Base-by-base conservation (phyloP, 1,140 invertebrate genomes). In the Gerris buenoi region DNA sequence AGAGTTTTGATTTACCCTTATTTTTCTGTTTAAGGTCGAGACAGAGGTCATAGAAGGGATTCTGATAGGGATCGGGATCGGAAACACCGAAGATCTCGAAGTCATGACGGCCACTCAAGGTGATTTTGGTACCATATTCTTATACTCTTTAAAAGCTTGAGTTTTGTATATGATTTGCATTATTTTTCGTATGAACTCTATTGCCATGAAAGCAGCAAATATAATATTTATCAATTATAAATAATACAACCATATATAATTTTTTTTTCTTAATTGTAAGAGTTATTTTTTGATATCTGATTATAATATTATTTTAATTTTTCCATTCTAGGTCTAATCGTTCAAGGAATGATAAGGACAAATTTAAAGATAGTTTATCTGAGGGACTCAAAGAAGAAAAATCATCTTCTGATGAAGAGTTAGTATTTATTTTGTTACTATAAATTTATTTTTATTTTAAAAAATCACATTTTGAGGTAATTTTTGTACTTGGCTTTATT, bases 341-440 rank as follows among this genome's bases (percentile, higher is more conserved):
- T 22, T 60, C 58, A 60, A 78, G 79, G 62, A 75, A 81, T 65
- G 77, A 82, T 69, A 77, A 79, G 67, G 78, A 88, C 74, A 88
- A 87, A 72, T 89, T 84, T 71, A 86, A 91, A 78, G 89, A 88
- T 71, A 91, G 91, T 60, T 76, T 91, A n/a, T 92, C 89, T 65
- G 91, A 93, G 77, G 90, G 88, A 18, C 79, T 89, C 64, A 84
- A 85, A 67, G 76, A 81, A 25, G 80, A 85, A 46, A 79, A 79
- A 63, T 82, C 81, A 22, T 85, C 82, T 26, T 84, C 76, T 68
- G 73, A 85, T 82, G 70, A 84, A 67, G 68, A 69, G 82, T 75
- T 81, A 85, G 69, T 78, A 2, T 66, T 27, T 28, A 46, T 14
- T 46, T 64, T 64, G 68, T 66, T 66, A 66, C n/a, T n/a, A n/a